A percentile compares a stretch with the other conserved stretches of the same genome.
Evolutionary conservation across 2,888 invertebrate species (phyloP).

Genomic region (Brassicogethes aeneus): DNA sequence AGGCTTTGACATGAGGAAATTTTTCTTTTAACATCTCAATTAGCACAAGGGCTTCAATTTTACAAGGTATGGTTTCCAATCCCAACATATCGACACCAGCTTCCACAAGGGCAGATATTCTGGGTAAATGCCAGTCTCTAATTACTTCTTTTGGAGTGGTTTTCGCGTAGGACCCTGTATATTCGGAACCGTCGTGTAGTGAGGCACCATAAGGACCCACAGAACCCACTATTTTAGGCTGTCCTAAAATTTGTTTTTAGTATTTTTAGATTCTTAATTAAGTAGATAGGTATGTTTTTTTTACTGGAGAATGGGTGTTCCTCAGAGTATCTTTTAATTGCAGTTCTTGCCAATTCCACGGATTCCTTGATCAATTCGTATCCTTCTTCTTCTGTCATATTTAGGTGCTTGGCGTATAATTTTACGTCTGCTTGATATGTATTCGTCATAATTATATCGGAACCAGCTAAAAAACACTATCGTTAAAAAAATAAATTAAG

Average conservation of each 20-base stretch:
- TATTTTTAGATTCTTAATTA: too few species aligned
- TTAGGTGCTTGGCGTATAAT: constrained; percentile 67
- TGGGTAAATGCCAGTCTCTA: constrained; percentile 75
- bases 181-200: constrained; percentile 86
- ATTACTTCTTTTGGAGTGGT: constrained; percentile 54
- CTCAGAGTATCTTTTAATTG: constrained; percentile 53
- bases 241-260: too few species aligned
- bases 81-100: constrained; percentile 80
- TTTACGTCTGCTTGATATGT: constrained; percentile 82
- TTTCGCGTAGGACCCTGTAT: constrained; percentile 74
- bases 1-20: constrained; percentile 70
- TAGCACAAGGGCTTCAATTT: constrained; percentile 71
- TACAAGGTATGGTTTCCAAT: constrained; percentile 87
- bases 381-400: constrained; percentile 57
- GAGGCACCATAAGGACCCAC: constrained; percentile 91
- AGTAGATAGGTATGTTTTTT: too few species aligned
- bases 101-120: constrained; percentile 69
- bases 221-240: constrained; percentile 72
- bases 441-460: constrained; percentile 79
- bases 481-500: too few species aligned
- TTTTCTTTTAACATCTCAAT: constrained; percentile 64
- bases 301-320: constrained; percentile 30
- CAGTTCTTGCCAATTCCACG: constrained; percentile 64
- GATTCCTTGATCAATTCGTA: constrained; percentile 64
- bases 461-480: constrained; percentile 57